These are phyloP conservation scores for Onchidella celtica DNA, from an alignment of 2,888 invertebrate genomes.

Conservation along the genomic window DNA sequence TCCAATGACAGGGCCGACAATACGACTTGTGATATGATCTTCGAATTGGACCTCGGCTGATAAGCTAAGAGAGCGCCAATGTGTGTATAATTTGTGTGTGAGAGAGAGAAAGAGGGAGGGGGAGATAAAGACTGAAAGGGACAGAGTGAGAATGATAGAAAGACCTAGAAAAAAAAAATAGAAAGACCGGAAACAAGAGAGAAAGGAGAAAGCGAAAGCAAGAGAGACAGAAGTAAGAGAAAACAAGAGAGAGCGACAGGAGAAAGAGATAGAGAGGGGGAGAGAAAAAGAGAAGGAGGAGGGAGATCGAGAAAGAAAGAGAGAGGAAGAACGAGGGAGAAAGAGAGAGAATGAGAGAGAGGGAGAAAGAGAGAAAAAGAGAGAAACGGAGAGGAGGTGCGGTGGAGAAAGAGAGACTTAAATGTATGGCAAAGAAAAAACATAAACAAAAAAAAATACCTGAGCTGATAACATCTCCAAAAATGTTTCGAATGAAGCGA, in stretches of 20 bases:
- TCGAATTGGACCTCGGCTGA: too few relatives aligned
- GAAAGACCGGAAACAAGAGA: not conserved
- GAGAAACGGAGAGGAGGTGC: not conserved
- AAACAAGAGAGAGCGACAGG: not conserved
- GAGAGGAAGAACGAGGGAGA: not conserved
- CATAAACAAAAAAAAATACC: too few relatives aligned
- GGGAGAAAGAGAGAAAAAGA: not conserved
- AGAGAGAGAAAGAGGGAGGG: not conserved
- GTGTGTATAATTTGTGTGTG: too few relatives aligned
- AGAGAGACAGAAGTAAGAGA: not conserved
- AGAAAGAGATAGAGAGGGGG: not conserved
- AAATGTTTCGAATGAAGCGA: too few relatives aligned
- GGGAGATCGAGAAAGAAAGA: not conserved
- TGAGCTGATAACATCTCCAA: too few relatives aligned
- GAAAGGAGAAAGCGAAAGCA: not conserved
- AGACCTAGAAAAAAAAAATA: not conserved
- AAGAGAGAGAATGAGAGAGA: not conserved
- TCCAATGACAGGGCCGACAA: too few relatives aligned
- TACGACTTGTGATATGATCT: too few relatives aligned
- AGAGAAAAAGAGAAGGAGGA: not conserved
- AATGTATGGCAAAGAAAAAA: too few relatives aligned
- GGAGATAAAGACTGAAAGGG: not conserved
- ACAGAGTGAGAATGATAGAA: not conserved
- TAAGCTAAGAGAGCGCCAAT: too few relatives aligned
- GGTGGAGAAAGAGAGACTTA: not conserved